A percentile compares a stretch with the other conserved stretches of the same genome.
Conservation (phyloP, 2,113 vertebrate genomes). For the Pedetes capensis region DNA sequence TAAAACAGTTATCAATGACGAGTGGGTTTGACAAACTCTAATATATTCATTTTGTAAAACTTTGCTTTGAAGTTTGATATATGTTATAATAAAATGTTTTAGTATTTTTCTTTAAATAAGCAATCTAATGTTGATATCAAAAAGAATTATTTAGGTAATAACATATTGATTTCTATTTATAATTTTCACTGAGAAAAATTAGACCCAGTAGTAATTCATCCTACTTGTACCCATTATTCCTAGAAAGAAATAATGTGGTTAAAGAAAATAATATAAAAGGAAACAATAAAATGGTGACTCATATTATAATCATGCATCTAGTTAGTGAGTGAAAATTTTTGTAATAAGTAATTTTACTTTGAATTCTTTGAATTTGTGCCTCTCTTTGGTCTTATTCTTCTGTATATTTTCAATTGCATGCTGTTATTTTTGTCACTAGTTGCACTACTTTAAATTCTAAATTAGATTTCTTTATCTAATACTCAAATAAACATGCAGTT, state of each 20-base stretch:
- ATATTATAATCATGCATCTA: background rate
- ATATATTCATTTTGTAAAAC: background rate
- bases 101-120: background rate
- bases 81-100: background rate
- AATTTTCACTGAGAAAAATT: background rate
- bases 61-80: background rate
- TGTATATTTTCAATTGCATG: background rate
- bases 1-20: background rate
- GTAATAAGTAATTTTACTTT: background rate
- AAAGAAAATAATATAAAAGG: background rate
- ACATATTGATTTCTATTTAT: background rate
- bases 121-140: background rate
- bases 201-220: background rate
- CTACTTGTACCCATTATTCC: background rate
- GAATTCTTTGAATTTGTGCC: background rate
- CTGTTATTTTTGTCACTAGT: background rate
- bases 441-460: background rate
- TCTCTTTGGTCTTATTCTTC: background rate
- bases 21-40: background rate
- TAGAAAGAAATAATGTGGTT: background rate
- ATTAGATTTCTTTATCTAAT: background rate
- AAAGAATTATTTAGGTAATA: background rate
- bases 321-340: background rate
- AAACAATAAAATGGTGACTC: background rate
- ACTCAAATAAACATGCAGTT: background rate